Base-by-base conservation (phyloP, 2,888 invertebrate genomes). In the Cosmopolites sordidus region DNA sequence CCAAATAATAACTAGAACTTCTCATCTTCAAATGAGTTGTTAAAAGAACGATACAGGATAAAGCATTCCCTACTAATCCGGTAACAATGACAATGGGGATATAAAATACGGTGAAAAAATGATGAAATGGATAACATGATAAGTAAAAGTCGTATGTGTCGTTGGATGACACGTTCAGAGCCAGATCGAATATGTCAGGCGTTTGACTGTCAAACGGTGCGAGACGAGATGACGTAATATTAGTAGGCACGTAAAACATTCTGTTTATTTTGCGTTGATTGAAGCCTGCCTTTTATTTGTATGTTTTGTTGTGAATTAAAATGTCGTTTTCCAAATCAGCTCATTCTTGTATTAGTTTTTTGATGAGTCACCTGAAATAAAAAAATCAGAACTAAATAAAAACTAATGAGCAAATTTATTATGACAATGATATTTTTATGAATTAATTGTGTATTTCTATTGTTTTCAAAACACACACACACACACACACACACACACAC, bases 1-100 rank as follows among this genome's bases (percentile, higher is more conserved):
- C 82, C 50, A 84, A 67, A 62, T 84, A 84, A 60, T 82, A 81
- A 61, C 82, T 82, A 1, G 83, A 83, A 48, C 83, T 82, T 15
- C 82, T 73, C 71, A 79, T 75, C 60, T 79, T 79, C 27, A 84
- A 71, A 58, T 80, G 79, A 0, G 82, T 83, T 43, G 77, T 79
- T 9, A 81, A 69, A 62, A 84, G 82, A 1, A 83, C 83, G 1
- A 80, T 66, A 62, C 80, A 80, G 1, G 82, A 81, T 1, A 82
- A 62, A 0, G 79, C 62, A 60, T 84, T 84, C 0, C 83, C 83
- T 0, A 82, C 67, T 6, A 83, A 70, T 1, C 84, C 84, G 16
- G 83, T 64, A 0, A 78, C 64, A 44, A 82, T 79, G 18, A 84
- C 79, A 4, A 76, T 65, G 0, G 83, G 83, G 11, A 83, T 78